A percentile compares a stretch with the other conserved stretches of the same genome.
phyloP scores from a whole-genome alignment of 2,888 invertebrate species.

The Stenotaenia linearis region DNA sequence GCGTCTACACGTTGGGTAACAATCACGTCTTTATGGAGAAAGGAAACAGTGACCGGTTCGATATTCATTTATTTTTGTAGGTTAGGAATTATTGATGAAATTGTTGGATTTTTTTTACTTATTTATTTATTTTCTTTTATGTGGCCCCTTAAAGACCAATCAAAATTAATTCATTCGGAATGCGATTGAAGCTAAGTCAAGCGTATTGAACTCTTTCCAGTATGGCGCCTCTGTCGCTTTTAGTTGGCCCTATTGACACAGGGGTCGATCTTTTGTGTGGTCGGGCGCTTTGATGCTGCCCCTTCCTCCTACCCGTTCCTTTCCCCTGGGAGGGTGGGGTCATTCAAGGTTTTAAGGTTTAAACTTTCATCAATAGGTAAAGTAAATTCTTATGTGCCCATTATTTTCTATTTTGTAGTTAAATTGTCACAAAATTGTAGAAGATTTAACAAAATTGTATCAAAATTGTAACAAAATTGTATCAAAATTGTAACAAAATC shows the following conservation, averaged over 20 bases:
- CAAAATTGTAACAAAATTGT: too few relatives aligned
- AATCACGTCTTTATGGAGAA: too few relatives aligned
- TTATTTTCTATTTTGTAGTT: not conserved
- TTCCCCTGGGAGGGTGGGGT: not conserved
- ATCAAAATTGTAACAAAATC: too few relatives aligned
- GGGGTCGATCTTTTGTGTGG: not conserved
- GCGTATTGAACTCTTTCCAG: not conserved
- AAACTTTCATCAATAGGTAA: not conserved
- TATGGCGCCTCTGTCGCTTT: conserved; percentile 2
- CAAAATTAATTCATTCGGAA: not conserved
- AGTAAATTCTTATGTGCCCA: not conserved
- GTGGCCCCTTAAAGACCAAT: not conserved
- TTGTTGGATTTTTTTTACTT: not conserved
- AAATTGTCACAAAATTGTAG: too few relatives aligned
- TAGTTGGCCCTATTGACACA: conserved; percentile 9
- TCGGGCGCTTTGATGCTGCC: not conserved
- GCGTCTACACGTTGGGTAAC: too few relatives aligned
- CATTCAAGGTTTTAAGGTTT: not conserved
- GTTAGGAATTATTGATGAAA: too few relatives aligned
- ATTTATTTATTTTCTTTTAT: not conserved
- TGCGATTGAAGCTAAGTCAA: not conserved
- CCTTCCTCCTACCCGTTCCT: not conserved
- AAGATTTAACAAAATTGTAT: too few relatives aligned
- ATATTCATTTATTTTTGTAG: too few relatives aligned
- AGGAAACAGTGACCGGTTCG: too few relatives aligned